These are phyloP conservation scores for Myathropa florea DNA, from an alignment of 2,888 invertebrate species.

Conservation along the genomic window DNA sequence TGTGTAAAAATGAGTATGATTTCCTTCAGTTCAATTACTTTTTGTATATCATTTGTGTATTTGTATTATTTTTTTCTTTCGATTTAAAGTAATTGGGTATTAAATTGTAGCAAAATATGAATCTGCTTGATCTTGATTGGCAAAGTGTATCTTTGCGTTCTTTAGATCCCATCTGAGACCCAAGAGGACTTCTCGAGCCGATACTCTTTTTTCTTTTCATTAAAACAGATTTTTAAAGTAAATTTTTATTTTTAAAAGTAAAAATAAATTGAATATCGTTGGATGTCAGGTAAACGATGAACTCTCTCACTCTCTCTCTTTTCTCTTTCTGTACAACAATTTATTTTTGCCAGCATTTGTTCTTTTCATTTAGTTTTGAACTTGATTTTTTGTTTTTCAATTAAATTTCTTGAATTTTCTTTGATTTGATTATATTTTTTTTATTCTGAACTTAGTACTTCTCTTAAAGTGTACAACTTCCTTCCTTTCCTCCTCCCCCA, in stretches of 20 bases:
- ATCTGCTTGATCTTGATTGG: slow-evolving; percentile 52
- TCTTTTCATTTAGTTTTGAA: slow-evolving; percentile 3
- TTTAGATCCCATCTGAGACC: slow-evolving; percentile 26
- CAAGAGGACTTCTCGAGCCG: slow-evolving; percentile 33
- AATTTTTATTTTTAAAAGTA: slow-evolving; percentile 49
- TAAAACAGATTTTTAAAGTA: slow-evolving; percentile 14
- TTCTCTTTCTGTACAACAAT: background rate
- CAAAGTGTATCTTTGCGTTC: slow-evolving; percentile 49
- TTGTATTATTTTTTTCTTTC: slow-evolving; percentile 23
- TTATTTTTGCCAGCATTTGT: slow-evolving; percentile 26
- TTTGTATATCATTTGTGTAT: slow-evolving; percentile 53
- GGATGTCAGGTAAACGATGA: slow-evolving; percentile 66
- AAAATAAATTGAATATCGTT: slow-evolving; percentile 47
- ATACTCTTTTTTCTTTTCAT: background rate
- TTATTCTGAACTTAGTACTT: slow-evolving; percentile 47
- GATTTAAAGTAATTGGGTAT: slow-evolving; percentile 32
- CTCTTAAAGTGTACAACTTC: slow-evolving; percentile 48
- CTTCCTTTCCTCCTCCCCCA: slow-evolving; percentile 45
- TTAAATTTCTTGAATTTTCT: slow-evolving; percentile 26
- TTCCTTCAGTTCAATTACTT: slow-evolving; percentile 66
- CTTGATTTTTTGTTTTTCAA: slow-evolving; percentile 3
- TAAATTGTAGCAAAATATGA: slow-evolving; percentile 38
- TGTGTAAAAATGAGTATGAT: slow-evolving; percentile 55
- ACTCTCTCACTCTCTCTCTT: slow-evolving; percentile 16
- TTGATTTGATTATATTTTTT: slow-evolving; percentile 20